Conservation (phyloP, 1,140 invertebrate species). For the Aphaenogaster ashmeadi region DNA sequence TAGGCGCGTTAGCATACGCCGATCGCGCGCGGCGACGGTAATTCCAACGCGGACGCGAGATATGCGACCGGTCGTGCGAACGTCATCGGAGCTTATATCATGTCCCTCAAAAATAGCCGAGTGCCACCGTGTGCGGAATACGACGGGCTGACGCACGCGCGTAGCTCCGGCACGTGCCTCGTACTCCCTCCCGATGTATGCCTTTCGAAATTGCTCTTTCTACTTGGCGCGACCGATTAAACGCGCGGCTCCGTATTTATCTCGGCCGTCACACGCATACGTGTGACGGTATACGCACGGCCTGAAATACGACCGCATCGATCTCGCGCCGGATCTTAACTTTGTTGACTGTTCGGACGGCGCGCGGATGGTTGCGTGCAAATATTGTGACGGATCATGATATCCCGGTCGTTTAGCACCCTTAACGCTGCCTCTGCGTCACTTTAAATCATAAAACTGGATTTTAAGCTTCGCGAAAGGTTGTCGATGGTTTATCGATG, state of each 20-base stretch:
- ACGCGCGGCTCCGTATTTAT: conserved; percentile 73
- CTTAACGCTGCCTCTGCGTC: background rate
- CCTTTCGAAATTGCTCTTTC: conserved; percentile 78
- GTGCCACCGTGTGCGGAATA: conserved; percentile 77
- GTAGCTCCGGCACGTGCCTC: conserved; percentile 81
- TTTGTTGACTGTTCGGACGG: conserved; percentile 47
- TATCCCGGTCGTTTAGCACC: background rate
- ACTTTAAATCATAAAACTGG: background rate
- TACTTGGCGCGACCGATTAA: conserved; percentile 77
- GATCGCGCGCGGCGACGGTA: conserved; percentile 69
- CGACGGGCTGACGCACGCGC: conserved; percentile 79
- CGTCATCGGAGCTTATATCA: conserved; percentile 79
- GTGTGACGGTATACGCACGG: conserved; percentile 50
- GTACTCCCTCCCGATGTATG: conserved; percentile 64
- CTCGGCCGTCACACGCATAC: conserved; percentile 70
- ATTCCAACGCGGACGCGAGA: conserved; percentile 69
- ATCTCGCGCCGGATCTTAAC: conserved; percentile 56
- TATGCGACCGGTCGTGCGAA: conserved; percentile 56
- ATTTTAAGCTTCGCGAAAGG: background rate
- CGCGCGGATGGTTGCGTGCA: conserved; percentile 30
- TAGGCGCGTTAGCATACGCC: conserved; percentile 47
- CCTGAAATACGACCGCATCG: conserved; percentile 63
- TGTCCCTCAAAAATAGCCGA: conserved; percentile 83
- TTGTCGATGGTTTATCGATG: background rate
- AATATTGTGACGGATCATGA: conserved; percentile 43